Percentiles rank a stretch among this genome's conserved stretches.
Evolutionary conservation across 2,797 vertebrate genomes (phyloP).

Genomic region (Furcifer pardalis): DNA sequence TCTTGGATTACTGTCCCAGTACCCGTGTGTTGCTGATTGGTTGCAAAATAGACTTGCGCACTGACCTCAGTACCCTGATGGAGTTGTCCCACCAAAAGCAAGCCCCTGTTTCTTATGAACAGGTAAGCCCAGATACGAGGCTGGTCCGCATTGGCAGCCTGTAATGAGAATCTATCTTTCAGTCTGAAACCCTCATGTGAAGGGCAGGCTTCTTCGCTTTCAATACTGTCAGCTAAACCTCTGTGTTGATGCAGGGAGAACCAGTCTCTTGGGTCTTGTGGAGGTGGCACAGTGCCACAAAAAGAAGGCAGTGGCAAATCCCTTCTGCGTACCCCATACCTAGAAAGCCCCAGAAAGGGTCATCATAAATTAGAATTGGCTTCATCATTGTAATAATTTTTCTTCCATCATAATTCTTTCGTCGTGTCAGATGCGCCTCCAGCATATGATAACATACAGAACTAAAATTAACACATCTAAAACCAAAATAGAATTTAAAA

Average conservation of each 20-base stretch:
- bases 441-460: too few relatives aligned
- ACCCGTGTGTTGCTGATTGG: slow-evolving; percentile 92
- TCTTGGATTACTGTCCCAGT: slow-evolving; percentile 92
- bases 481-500: too few relatives aligned
- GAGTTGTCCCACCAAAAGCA: slow-evolving; percentile 95
- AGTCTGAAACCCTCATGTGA: background rate
- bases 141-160: background rate
- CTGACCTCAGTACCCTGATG: slow-evolving; percentile 91
- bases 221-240: background rate
- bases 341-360: too few relatives aligned
- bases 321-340: too few relatives aligned
- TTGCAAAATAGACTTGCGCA: slow-evolving; percentile 92
- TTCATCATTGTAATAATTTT: too few relatives aligned
- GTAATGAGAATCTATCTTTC: background rate
- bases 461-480: too few relatives aligned
- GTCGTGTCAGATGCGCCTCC: too few relatives aligned
- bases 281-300: too few relatives aligned
- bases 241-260: background rate
- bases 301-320: too few relatives aligned
- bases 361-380: too few relatives aligned
- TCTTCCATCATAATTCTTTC: too few relatives aligned
- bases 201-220: background rate
- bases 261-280: too few relatives aligned
- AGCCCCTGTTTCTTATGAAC: slow-evolving; percentile 89
- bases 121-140: slow-evolving; percentile 74